phyloP scores from a whole-genome alignment of 2,888 invertebrate genomes.

The Melinopterus prodromus region DNA sequence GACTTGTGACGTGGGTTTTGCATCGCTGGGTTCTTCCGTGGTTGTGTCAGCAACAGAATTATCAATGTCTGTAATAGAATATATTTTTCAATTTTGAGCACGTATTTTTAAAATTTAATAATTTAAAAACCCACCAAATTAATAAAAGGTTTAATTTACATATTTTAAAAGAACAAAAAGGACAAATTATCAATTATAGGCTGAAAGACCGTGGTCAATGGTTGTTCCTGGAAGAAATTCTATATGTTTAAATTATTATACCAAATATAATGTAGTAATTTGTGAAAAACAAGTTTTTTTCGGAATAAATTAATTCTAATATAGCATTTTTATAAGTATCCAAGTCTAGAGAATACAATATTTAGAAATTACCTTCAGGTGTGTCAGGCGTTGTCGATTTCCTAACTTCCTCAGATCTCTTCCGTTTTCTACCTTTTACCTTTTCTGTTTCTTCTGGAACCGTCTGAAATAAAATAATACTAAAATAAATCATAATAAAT shows the following conservation, averaged over 20 bases:
- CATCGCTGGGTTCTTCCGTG: slow-evolving; percentile 8
- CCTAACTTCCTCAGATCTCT: slow-evolving; percentile 28
- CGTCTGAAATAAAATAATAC: slow-evolving; percentile 18
- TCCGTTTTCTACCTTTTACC: slow-evolving; percentile 29
- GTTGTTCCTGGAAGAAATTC: too few species aligned
- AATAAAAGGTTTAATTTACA: too few species aligned
- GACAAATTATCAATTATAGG: too few species aligned
- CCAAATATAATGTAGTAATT: too few species aligned
- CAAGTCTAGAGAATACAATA: too few species aligned
- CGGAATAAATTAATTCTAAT: too few species aligned
- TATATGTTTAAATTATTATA: too few species aligned
- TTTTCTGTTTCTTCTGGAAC: slow-evolving; percentile 27
- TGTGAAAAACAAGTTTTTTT: too few species aligned
- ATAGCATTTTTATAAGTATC: too few species aligned
- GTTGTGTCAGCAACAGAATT: background rate
- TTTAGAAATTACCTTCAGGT: slow-evolving; percentile 9
- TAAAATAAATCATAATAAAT: too few species aligned
- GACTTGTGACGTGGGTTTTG: slow-evolving; percentile 47
- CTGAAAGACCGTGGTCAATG: too few species aligned
- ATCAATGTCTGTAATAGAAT: background rate
- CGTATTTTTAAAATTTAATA: background rate
- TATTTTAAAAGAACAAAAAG: background rate
- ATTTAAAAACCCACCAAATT: background rate
- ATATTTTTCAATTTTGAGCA: background rate
- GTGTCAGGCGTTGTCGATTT: background rate